Evolutionary conservation across 1,140 invertebrate species (phyloP).

Genomic region (Cotesia typhae): DNA sequence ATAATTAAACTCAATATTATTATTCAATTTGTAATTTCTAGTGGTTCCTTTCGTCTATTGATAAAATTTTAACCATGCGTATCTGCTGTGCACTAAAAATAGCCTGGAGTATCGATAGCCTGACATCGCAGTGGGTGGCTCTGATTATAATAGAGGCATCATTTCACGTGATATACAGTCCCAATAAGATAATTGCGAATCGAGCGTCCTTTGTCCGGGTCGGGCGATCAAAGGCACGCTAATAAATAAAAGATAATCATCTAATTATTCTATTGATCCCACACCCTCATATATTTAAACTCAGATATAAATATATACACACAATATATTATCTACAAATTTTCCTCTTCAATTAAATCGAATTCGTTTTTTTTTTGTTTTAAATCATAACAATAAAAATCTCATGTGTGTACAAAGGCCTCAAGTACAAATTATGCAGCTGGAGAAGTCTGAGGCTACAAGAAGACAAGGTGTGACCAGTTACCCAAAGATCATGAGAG

Average conservation of each 20-base stretch:
- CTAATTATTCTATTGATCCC: constrained; percentile 60
- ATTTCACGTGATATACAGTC: constrained; percentile 47
- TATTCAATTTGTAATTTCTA: too few species aligned
- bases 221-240: constrained; percentile 57
- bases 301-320: background rate
- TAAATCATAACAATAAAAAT: too few species aligned
- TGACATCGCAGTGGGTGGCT: constrained; percentile 58
- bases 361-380: too few species aligned
- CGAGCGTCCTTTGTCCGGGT: constrained; percentile 34
- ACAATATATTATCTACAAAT: background rate
- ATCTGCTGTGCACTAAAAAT: too few species aligned
- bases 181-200: constrained; percentile 61
- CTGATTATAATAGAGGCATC: constrained; percentile 64
- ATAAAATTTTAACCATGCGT: too few species aligned
- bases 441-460: background rate
- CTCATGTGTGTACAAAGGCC: background rate
- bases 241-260: constrained; percentile 60
- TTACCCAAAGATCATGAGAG: constrained; percentile 41
- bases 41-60: too few species aligned
- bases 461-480: constrained; percentile 30
- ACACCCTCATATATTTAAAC: constrained; percentile 26
- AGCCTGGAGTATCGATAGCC: too few species aligned
- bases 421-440: background rate
- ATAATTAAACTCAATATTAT: too few species aligned
- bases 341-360: background rate